phyloP scores from a whole-genome alignment of 2,113 vertebrate species.

The Cephalopterus ornatus region DNA sequence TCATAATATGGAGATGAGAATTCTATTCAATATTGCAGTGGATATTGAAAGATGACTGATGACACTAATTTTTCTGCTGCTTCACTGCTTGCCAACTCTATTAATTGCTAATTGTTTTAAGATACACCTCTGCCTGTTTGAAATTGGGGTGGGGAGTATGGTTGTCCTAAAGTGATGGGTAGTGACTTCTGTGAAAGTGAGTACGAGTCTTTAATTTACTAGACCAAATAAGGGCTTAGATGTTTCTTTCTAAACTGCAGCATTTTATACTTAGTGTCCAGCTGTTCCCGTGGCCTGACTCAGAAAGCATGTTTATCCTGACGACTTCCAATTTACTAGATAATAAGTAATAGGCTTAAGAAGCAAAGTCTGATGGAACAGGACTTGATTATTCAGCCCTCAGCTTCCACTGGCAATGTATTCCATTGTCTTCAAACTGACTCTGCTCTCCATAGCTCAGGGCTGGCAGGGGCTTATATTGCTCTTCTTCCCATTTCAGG shows the following conservation, averaged over 20 bases:
- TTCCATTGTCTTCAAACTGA: neutral
- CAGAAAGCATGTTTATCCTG: neutral
- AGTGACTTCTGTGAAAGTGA: neutral
- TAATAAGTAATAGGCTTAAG: neutral
- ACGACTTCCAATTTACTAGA: neutral
- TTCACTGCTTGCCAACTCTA: neutral
- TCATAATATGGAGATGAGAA: neutral
- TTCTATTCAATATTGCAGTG: neutral
- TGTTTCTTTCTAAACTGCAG: neutral
- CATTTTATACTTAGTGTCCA: neutral
- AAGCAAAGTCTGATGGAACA: neutral
- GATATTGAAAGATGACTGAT: neutral
- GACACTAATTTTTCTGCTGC: neutral
- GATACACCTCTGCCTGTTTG: neutral
- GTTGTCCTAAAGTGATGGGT: neutral
- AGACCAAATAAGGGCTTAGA: neutral
- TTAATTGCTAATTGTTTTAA: slow-evolving; percentile 27
- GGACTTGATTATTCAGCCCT: neutral
- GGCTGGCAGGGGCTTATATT: neutral
- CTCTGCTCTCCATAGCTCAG: neutral
- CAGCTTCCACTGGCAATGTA: neutral
- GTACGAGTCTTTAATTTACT: neutral
- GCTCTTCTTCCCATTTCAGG: neutral
- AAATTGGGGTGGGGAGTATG: neutral
- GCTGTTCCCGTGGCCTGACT: neutral